A percentile compares a stretch with the other conserved stretches of the same genome.
Evolutionary conservation across 2,888 invertebrate species (phyloP).

Genomic region (Euphydryas editha): DNA sequence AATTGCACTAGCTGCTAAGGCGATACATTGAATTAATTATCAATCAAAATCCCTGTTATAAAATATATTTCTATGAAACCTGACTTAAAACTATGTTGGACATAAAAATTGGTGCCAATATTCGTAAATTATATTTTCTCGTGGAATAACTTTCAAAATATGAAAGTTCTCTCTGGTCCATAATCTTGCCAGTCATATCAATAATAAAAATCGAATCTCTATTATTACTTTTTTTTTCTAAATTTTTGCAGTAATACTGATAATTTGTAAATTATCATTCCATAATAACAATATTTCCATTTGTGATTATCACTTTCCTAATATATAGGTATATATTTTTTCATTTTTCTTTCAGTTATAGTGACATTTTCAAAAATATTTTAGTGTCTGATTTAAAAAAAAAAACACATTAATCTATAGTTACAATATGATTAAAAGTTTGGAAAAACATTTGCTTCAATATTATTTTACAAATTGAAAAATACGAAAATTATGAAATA

Average conservation of each 20-base stretch:
- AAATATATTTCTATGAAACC: constrained; percentile 62
- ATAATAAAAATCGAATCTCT: constrained; percentile 7
- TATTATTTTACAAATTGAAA: neutral
- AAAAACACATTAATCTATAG: neutral
- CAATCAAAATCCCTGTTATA: constrained; percentile 63
- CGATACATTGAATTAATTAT: constrained; percentile 65
- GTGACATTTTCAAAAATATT: constrained; percentile 1
- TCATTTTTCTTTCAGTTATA: neutral
- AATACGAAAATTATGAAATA: constrained; percentile 8
- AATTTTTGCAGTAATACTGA: constrained; percentile 26
- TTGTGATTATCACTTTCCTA: neutral
- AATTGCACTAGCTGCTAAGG: constrained; percentile 79
- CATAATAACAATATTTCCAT: constrained; percentile 4
- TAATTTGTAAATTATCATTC: constrained; percentile 13
- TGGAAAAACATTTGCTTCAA: neutral
- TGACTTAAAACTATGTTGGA: constrained; percentile 61
- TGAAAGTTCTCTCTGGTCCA: constrained; percentile 46
- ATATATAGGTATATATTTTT: no score
- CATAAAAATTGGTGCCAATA: constrained; percentile 67
- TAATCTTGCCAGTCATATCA: constrained; percentile 4
- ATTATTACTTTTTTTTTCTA: constrained; percentile 5
- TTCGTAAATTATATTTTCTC: constrained; percentile 52
- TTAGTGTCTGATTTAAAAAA: neutral
- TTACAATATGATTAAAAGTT: neutral
- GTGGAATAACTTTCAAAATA: constrained; percentile 50